Evolutionary conservation across 1,140 invertebrate genomes (phyloP).

Genomic region (Brachionus paranguensis): DNA sequence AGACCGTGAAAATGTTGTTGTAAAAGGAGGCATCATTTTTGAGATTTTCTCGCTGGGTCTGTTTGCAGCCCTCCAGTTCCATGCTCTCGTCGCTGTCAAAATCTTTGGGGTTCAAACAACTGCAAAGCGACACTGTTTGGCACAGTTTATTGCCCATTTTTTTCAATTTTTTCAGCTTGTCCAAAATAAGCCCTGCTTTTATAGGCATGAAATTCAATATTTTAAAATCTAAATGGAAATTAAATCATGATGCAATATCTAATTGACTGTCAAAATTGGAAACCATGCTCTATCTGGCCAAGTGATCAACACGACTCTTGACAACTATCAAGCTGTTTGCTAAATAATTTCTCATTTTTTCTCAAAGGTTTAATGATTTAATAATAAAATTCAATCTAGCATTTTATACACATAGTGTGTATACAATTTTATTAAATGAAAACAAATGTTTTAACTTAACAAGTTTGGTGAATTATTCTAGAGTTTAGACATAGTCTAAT

Average conservation of each 20-base stretch:
- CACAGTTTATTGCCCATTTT: slow-evolving; percentile 14
- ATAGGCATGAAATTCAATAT: background rate
- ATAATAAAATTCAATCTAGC: background rate
- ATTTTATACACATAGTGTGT: background rate
- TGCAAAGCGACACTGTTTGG: background rate
- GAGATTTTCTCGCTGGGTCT: background rate
- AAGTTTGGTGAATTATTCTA: background rate
- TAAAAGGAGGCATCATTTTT: background rate
- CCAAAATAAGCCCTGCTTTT: background rate
- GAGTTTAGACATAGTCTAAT: background rate
- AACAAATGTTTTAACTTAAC: background rate
- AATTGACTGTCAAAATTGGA: background rate
- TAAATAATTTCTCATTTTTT: background rate
- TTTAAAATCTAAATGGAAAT: slow-evolving; percentile 7
- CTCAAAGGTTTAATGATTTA: background rate
- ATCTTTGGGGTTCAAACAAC: slow-evolving; percentile 1
- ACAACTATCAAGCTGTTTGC: background rate
- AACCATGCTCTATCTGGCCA: background rate
- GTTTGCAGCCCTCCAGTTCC: background rate
- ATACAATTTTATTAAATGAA: background rate
- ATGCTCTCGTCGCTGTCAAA: background rate
- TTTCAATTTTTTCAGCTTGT: background rate
- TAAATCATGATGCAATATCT: background rate
- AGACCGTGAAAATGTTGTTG: background rate
- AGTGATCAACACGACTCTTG: background rate